Percentiles rank a stretch among this genome's conserved stretches.
phyloP scores from a whole-genome alignment of 2,797 vertebrate genomes.

The Notoglanidium macrostoma region DNA sequence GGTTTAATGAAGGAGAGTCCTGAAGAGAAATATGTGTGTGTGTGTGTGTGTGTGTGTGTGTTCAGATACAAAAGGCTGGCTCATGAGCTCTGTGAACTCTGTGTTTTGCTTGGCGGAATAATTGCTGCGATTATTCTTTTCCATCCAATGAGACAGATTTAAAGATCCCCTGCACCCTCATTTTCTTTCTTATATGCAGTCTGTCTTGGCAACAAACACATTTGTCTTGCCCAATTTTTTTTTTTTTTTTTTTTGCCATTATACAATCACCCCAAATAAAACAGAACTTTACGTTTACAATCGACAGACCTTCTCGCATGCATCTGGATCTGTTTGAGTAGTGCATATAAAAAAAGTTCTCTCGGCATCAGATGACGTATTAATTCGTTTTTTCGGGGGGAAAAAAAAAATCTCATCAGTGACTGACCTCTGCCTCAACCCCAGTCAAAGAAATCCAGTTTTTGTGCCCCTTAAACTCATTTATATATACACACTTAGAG shows the following conservation, averaged over 20 bases:
- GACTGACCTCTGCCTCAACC: conserved; percentile 70
- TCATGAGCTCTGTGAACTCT: conserved; percentile 56
- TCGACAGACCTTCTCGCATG: conserved; percentile 3
- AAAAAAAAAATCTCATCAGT: conserved; percentile 66
- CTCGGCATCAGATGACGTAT: conserved; percentile 44
- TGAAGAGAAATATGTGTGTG: conserved; percentile 25
- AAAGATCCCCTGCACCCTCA: conserved; percentile 57
- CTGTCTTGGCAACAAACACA: conserved; percentile 22
- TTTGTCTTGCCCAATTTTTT: conserved; percentile 40
- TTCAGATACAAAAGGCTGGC: conserved; percentile 47
- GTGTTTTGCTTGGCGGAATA: conserved; percentile 58
- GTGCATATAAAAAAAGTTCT: not conserved
- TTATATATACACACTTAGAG: conserved; percentile 62
- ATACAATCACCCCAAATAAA: conserved; percentile 34
- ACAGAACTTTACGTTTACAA: conserved; percentile 1
- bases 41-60: conserved; percentile 17
- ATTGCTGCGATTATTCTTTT: conserved; percentile 65
- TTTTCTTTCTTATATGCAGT: conserved; percentile 61
- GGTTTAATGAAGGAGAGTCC: conserved; percentile 42
- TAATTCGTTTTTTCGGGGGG: conserved; percentile 64
- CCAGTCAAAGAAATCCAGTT: conserved; percentile 65
- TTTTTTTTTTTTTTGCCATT: conserved; percentile 14
- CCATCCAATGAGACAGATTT: conserved; percentile 68
- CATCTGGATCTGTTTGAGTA: not conserved
- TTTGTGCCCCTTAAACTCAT: conserved; percentile 63